Percentiles rank a stretch among this genome's conserved stretches.
These are phyloP conservation scores for Metopolophium dirhodum DNA, from an alignment of 1,140 invertebrate species.

Conservation along the genomic window DNA sequence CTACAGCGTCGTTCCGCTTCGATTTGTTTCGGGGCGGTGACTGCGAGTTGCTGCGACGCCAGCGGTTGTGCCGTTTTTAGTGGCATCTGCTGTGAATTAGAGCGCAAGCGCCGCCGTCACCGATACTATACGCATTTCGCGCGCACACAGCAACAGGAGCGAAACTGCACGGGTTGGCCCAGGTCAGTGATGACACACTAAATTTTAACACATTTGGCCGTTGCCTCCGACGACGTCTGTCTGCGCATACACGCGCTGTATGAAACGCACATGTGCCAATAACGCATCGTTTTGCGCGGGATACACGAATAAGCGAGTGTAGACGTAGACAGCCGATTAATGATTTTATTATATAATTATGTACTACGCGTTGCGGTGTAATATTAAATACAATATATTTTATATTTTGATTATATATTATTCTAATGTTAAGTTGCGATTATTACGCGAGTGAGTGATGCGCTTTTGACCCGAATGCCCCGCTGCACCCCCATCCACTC, in stretches of 20 bases:
- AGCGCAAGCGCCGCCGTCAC: conserved; percentile 24
- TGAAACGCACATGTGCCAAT: conserved; percentile 31
- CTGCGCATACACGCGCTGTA: not conserved
- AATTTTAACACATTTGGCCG: conserved; percentile 54
- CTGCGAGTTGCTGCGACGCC: not conserved
- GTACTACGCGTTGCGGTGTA: not conserved
- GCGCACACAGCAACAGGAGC: conserved; percentile 15
- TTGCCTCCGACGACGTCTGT: conserved; percentile 9
- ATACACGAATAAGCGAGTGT: not conserved
- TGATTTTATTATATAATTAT: not conserved
- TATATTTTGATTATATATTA: not conserved
- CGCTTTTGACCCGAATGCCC: not conserved
- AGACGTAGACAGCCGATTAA: not conserved
- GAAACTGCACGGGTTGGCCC: conserved; percentile 43
- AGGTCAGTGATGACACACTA: conserved; percentile 54
- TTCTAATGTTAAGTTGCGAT: not conserved
- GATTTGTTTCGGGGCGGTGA: not conserved
- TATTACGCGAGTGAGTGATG: not conserved
- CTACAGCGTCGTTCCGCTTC: not conserved
- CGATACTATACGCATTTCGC: not conserved
- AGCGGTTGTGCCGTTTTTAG: not conserved
- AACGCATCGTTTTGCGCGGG: not conserved
- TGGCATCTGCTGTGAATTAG: not conserved
- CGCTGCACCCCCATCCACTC: no score
- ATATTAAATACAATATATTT: not conserved